Evolutionary conservation across 2,888 invertebrate genomes (phyloP), one percentile per base, ranked within the genome.

Genomic region (Ferrisia virgata): DNA sequence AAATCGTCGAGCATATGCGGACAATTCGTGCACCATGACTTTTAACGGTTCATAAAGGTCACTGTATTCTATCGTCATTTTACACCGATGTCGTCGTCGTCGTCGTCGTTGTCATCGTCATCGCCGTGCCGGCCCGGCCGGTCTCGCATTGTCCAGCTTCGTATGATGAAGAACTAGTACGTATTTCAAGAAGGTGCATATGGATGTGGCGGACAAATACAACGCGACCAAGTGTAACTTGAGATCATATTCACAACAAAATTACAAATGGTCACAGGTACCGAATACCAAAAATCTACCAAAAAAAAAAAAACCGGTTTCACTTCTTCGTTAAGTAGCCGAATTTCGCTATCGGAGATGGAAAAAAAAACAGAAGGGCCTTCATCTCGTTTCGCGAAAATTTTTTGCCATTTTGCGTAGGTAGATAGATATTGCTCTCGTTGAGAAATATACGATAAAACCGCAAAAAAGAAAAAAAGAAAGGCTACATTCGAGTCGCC

Each of bases 31-130:
- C n/a, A 80, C 80, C 79, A 33, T 47, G 47, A 80, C 47, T 80
- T 80, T 80, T 80, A 80, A 80, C 80, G 80, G 80, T 80, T 80
- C 47, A 80, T 80, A 80, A 80, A 80, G 80, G 80, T 80, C 80
- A 80, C 53, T 31, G 80, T 47, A 53, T 80, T 28, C 31, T 53
- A 8, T 76, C 8, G 18, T 36, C 36, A 36, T 76, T 76, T 76
- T 36, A 25, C 18, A 36, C 28, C 72, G n/a, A 8, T 18, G 72
- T 28, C 36, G 36, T 4, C 6, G 9, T 53, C 15, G 53, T 53
- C 15, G n/a, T n/a, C n/a, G 8, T 6, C 40, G 40, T 40, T 40
- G n/a, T n/a, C n/a, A n/a, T n/a, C n/a, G n/a, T n/a, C n/a, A n/a
- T n/a, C n/a, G n/a, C n/a, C 40, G 40, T 13, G 40, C 40, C 40